Evolutionary conservation across 2,888 invertebrate genomes (phyloP).

Genomic region (Campoplex nolae): DNA sequence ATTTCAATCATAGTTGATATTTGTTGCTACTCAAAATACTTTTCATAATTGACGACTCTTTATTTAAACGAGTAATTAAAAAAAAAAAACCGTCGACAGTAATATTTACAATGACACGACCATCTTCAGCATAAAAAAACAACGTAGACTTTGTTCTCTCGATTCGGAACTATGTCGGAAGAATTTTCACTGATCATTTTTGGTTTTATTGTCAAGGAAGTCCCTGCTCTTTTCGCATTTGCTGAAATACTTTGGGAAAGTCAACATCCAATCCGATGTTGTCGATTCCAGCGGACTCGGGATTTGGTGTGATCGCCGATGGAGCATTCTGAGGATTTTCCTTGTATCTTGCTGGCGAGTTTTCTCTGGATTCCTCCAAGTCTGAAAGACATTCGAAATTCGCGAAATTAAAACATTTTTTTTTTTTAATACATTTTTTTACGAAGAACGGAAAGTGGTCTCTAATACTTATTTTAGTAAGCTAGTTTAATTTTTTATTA

Average conservation of each 20-base stretch:
- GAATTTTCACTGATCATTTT: constrained; percentile 14
- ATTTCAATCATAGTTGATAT: no score
- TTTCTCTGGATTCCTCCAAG: constrained; percentile 81
- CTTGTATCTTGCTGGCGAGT: constrained; percentile 79
- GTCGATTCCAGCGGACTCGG: constrained; percentile 85
- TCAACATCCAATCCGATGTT: constrained; percentile 88
- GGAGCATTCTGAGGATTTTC: constrained; percentile 70
- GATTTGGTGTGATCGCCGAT: constrained; percentile 63
- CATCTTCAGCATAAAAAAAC: constrained; percentile 4
- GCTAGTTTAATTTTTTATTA: neutral
- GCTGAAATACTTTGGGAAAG: constrained; percentile 88
- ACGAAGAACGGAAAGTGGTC: neutral
- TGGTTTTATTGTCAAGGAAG: constrained; percentile 64
- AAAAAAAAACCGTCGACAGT: constrained; percentile 60
- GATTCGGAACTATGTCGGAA: constrained; percentile 14
- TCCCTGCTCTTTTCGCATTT: constrained; percentile 87
- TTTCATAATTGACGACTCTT: constrained; percentile 34
- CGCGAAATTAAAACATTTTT: neutral
- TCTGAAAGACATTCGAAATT: constrained; percentile 70
- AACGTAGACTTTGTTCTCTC: constrained; percentile 18
- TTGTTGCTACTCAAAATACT: neutral
- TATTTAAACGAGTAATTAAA: constrained; percentile 54
- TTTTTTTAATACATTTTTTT: neutral
- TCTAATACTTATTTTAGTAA: neutral
- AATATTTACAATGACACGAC: constrained; percentile 62